Conservation (phyloP, 2,888 invertebrate species). For the Cephus pulcher region DNA sequence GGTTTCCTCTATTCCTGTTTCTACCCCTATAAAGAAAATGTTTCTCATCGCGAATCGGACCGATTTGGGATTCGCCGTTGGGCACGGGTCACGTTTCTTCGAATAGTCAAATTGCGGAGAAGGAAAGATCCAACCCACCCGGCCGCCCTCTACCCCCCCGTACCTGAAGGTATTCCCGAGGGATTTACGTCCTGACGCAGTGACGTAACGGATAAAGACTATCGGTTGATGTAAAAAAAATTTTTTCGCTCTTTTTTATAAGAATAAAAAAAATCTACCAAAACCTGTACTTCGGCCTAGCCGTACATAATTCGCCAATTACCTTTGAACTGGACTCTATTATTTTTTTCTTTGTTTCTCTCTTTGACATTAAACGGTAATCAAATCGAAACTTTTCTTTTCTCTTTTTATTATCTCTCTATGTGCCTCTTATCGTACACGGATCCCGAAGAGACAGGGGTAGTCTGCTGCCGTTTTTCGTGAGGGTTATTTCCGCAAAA, state of each 20-base stretch:
- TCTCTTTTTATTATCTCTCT: not conserved
- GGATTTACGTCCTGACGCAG: not conserved
- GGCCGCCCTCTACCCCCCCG: not conserved
- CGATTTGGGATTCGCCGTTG: not conserved
- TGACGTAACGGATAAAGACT: not conserved
- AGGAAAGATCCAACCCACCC: not conserved
- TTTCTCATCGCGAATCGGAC: slow-evolving; percentile 7
- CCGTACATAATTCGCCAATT: not conserved
- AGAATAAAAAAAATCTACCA: not conserved
- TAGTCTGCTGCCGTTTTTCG: not conserved
- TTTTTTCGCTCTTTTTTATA: not conserved
- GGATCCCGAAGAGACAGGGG: not conserved
- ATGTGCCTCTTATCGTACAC: not conserved
- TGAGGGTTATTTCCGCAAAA: not conserved
- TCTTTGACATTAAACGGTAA: not conserved
- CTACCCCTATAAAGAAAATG: slow-evolving; percentile 8
- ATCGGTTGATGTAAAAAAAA: not conserved
- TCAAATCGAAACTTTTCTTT: not conserved
- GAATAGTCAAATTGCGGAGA: not conserved
- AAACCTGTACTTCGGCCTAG: too few species aligned
- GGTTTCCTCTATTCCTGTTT: slow-evolving; percentile 7
- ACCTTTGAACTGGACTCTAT: not conserved
- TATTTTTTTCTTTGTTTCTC: not conserved
- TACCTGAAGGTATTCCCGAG: not conserved
- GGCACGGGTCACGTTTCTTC: not conserved